Conservation (phyloP, 64 coral and sea anemone genomes). For the Dendrophyllia cribrosa region DNA sequence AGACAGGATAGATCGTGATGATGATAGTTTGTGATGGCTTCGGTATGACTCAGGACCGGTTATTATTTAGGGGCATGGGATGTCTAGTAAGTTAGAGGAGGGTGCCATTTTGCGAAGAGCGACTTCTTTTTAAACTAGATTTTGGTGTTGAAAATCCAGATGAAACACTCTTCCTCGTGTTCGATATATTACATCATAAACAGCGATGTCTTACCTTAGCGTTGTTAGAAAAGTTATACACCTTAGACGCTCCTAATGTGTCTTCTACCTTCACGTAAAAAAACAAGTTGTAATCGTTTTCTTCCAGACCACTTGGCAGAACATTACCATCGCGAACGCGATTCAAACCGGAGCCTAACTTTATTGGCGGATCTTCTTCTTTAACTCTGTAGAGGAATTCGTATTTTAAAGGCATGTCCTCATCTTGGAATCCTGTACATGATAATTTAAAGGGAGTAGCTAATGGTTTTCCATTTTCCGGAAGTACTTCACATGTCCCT, state of each 20-base stretch:
- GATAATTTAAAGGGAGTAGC: not conserved
- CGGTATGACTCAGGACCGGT: no score
- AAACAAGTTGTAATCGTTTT: not conserved
- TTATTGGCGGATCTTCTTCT: not conserved
- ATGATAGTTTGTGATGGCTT: no score
- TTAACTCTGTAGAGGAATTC: not conserved
- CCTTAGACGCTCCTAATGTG: not conserved
- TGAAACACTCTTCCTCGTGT: no score
- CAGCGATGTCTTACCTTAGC: no score
- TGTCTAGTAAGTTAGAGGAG: no score
- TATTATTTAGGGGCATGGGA: no score
- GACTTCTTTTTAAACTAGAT: no score
- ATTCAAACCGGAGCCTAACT: not conserved
- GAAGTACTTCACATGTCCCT: not conserved
- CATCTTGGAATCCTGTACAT: slow-evolving; percentile 20
- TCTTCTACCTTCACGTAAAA: not conserved
- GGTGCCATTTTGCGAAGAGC: no score
- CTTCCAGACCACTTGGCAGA: not conserved
- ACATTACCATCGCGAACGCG: not conserved
- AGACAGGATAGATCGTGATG: no score
- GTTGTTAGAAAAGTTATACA: no score
- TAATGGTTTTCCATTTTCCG: not conserved
- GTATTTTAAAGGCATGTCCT: slow-evolving; percentile 16
- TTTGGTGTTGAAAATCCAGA: no score
- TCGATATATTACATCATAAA: no score